These are phyloP conservation scores for Phenganax marumi DNA, from an alignment of 92 coral and sea anemone species.

Conservation along the genomic window DNA sequence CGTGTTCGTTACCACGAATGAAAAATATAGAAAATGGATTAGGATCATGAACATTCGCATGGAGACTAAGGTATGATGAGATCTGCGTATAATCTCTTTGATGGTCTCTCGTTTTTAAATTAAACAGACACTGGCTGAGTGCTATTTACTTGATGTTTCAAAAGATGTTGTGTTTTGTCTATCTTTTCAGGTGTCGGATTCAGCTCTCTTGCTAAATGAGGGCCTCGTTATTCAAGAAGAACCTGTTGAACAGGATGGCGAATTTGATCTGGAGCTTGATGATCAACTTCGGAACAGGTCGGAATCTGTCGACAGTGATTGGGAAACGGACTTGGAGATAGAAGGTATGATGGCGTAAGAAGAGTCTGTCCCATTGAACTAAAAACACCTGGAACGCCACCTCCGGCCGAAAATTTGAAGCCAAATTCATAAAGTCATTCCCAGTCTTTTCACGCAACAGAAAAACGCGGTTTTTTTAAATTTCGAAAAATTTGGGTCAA, in stretches of 20 bases:
- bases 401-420: too few relatives aligned
- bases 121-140: too few relatives aligned
- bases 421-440: too few relatives aligned
- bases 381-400: too few relatives aligned
- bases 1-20: background rate
- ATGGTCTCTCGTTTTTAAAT: background rate
- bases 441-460: too few relatives aligned
- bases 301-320: conserved; percentile 62
- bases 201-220: conserved; percentile 21
- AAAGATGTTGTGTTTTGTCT: background rate
- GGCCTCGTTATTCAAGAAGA: conserved; percentile 44
- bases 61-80: conserved; percentile 8
- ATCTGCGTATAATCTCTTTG: background rate
- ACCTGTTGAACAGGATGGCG: conserved; percentile 17
- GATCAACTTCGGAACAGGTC: conserved; percentile 30
- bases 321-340: conserved; percentile 82
- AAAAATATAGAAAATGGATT: background rate
- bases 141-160: too few relatives aligned
- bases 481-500: too few relatives aligned
- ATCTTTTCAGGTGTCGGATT: background rate
- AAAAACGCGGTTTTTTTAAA: too few relatives aligned
- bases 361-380: too few relatives aligned
- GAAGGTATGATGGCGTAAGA: conserved; percentile 61
- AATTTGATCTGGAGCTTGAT: conserved; percentile 41
- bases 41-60: background rate